Evolutionary conservation across 2,113 vertebrate species (phyloP), one percentile per base, ranked within the genome.

Genomic region (Barbus barbus): DNA sequence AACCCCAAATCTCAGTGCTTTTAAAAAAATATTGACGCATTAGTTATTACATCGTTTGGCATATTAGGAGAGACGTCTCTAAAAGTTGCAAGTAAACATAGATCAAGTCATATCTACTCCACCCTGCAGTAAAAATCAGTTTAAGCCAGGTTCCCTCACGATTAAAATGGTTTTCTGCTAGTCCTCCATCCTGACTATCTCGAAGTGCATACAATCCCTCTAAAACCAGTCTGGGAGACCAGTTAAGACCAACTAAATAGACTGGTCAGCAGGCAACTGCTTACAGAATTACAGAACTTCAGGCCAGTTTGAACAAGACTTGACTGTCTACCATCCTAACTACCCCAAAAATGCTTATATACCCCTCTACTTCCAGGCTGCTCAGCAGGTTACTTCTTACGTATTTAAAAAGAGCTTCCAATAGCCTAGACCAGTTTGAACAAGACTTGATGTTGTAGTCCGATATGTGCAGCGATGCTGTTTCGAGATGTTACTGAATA

Each of bases 391-490:
- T 71, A 41, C 67, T 76, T 1, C 33, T 24, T 60, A 24, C 33
- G 36, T 2, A 8, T 13, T 36, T 60, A 38, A 28, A 53, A 31
- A 51, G 16, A 67, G 63, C 31, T 67, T 67, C 8, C 31, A 67
- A 36, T 5, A 22, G 20, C 16, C 28, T 33, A 41, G 22, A 24
- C 56, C n/a, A 38, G 53, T 60, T 61, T 61, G 6, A 26, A 61
- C 33, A 60, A 60, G 31, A 60, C n/a, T 60, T 78, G 33, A 38
- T 24, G 51, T 58, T 60, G 53, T 78, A 78, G 28, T 38, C 51
- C 36, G 51, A 77, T 56, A 53, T 13, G 24, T 51, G n/a, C 53
- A 60, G 20, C 3, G 3, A 26, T 41, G 33, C 36, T 60, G 12
- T 58, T 16, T 33, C 31, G 26, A 36, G 28, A 20, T 53, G 4